A percentile compares a stretch with the other conserved stretches of the same genome.
Conservation (phyloP, 2,888 invertebrate species). For the Drosophila austrosaltans region DNA sequence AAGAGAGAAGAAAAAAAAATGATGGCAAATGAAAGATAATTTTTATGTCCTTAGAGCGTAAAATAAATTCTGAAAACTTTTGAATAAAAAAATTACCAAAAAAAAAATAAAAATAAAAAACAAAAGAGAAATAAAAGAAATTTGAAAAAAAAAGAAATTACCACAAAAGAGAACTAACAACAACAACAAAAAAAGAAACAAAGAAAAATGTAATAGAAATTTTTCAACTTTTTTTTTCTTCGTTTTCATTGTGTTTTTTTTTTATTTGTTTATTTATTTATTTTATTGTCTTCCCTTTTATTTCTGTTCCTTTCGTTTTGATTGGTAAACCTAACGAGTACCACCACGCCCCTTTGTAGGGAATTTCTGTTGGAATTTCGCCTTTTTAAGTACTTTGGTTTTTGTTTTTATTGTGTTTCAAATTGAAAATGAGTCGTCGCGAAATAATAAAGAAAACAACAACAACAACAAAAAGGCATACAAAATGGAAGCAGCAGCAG, state of each 20-base stretch:
- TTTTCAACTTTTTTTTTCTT: neutral
- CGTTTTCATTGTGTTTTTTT: conserved; percentile 38
- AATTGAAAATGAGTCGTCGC: conserved; percentile 9
- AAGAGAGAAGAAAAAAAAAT: too few relatives aligned
- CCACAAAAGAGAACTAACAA: conserved; percentile 44
- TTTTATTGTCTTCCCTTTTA: neutral
- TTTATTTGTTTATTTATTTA: conserved; percentile 3
- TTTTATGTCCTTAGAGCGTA: conserved; percentile 69
- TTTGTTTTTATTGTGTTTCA: neutral
- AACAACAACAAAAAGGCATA: conserved; percentile 15
- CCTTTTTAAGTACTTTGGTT: neutral
- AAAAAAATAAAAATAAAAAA: conserved; percentile 19
- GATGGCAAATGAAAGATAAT: conserved; percentile 53
- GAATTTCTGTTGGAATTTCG: neutral
- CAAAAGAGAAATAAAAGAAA: conserved; percentile 49
- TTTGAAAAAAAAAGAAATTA: conserved; percentile 57
- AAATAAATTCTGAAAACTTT: conserved; percentile 46
- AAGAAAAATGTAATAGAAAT: neutral
- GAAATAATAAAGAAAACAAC: conserved; percentile 6
- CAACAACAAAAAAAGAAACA: conserved; percentile 15
- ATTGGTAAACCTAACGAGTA: neutral
- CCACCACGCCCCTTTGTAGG: neutral
- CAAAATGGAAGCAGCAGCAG: conserved; percentile 15
- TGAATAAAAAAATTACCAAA: conserved; percentile 30
- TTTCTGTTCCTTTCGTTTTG: neutral